phyloP scores from a whole-genome alignment of 2,888 invertebrate species.

The Caenorhabditis angaria region DNA sequence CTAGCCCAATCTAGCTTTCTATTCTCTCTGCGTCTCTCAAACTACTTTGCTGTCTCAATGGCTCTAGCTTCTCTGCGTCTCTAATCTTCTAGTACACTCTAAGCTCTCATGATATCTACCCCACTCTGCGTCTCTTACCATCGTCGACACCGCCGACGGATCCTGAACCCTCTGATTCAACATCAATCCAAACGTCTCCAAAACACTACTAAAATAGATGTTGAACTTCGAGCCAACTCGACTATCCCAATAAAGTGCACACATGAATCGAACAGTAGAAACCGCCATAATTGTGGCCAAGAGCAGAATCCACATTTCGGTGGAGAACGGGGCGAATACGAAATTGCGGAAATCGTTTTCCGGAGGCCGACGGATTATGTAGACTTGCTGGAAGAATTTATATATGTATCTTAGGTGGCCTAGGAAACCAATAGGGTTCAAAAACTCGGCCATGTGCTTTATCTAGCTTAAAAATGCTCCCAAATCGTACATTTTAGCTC shows the following conservation, averaged over 20 bases:
- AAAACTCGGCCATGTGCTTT: no score
- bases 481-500: not conserved
- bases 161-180: constrained; percentile 51
- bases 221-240: constrained; percentile 44
- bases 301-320: constrained; percentile 47
- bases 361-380: constrained; percentile 49
- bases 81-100: no score
- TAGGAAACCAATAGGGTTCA: no score
- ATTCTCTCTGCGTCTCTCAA: no score
- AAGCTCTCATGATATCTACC: not conserved
- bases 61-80: no score
- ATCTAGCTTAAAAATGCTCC: not conserved
- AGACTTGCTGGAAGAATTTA: constrained; percentile 47
- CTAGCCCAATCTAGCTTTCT: no score
- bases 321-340: constrained; percentile 51
- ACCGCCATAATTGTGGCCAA: constrained; percentile 46
- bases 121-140: constrained; percentile 11
- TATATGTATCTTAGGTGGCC: no score
- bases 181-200: constrained; percentile 55
- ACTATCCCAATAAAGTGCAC: constrained; percentile 44
- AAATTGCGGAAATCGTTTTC: constrained; percentile 55
- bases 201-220: constrained; percentile 40
- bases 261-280: constrained; percentile 40
- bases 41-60: no score
- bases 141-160: constrained; percentile 41